phyloP scores from a whole-genome alignment of 2,113 vertebrate genomes.

The Phaetusa simplex region DNA sequence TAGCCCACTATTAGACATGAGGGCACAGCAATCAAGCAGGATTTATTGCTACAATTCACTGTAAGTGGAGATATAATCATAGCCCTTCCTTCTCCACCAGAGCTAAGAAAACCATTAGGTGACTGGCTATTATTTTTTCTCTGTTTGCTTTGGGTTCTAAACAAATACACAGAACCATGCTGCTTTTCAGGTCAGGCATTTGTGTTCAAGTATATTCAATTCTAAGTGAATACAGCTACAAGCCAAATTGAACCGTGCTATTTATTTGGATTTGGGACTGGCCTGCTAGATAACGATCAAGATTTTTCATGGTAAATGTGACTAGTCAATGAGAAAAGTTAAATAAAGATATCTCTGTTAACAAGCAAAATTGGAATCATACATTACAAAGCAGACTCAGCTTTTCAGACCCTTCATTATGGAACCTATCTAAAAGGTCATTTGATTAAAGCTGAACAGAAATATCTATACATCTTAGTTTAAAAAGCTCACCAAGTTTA shows the following conservation, averaged over 20 bases:
- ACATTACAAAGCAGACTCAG: not conserved
- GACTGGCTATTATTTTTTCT: not conserved
- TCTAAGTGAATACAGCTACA: not conserved
- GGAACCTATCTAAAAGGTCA: not conserved
- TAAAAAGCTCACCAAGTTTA: not conserved
- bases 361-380: slow-evolving; percentile 33
- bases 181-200: not conserved
- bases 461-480: not conserved
- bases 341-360: slow-evolving; percentile 31
- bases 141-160: not conserved
- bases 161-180: not conserved
- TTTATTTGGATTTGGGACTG: slow-evolving; percentile 13
- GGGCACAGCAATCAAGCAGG: not conserved
- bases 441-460: not conserved
- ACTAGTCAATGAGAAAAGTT: slow-evolving; percentile 21
- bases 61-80: slow-evolving; percentile 11
- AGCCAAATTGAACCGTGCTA: not conserved
- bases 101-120: slow-evolving; percentile 10
- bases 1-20: not conserved
- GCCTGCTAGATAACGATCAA: not conserved
- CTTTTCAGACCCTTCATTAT: not conserved
- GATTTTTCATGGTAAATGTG: slow-evolving; percentile 26
- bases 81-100: not conserved
- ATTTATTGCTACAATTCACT: slow-evolving; percentile 24
- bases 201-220: not conserved